Base-by-base conservation (phyloP, 2,113 vertebrate species). In the Pachypanchax playfairii region DNA sequence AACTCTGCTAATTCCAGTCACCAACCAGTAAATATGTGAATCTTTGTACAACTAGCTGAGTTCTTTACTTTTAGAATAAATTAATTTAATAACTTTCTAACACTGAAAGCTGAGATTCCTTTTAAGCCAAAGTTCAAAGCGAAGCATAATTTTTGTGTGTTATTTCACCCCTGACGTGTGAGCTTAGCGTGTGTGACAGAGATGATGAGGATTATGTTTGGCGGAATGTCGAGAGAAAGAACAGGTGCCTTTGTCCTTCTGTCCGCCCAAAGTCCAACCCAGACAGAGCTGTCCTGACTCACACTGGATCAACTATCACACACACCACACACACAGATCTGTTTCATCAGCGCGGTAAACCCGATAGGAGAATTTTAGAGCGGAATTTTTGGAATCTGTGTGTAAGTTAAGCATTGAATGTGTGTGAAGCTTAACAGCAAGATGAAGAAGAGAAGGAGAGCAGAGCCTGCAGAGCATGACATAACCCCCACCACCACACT, bases 161-260 rank as follows among this genome's bases (percentile, higher is more conserved):
- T 6, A 21, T 22, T 29, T 39, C 14, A n/a, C 24, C 21, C 24
- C 28, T 44, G 31, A 18, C 50, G 72, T 52, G 60, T 47, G 42
- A 60, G 29, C 31, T 55, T 35, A 25, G 44, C 46, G 44, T 49
- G 43, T 52, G 63, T 18, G 62, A 29, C 38, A 29, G 47, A 48
- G 31, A 75, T 47, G 59, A 26, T 52, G 31, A 33, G 83, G 84
- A 82, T 85, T 86, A 83, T 74, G 79, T 76, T 76, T 31, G 66
- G 56, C 84, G 80, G 84, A 86, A 86, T 85, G 84, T 69, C 68
- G 67, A 74, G 79, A 86, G 73, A 82, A 82, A 88, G 81, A 88
- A 88, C 84, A 83, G 72, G 73, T 87, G 85, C 69, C 78, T 84
- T 87, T 89, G 84, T 86, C 82, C 80, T 80, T 80, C 73, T 54